phyloP scores from a whole-genome alignment of 1,140 invertebrate species.

The Zeugodacus cucurbitae region DNA sequence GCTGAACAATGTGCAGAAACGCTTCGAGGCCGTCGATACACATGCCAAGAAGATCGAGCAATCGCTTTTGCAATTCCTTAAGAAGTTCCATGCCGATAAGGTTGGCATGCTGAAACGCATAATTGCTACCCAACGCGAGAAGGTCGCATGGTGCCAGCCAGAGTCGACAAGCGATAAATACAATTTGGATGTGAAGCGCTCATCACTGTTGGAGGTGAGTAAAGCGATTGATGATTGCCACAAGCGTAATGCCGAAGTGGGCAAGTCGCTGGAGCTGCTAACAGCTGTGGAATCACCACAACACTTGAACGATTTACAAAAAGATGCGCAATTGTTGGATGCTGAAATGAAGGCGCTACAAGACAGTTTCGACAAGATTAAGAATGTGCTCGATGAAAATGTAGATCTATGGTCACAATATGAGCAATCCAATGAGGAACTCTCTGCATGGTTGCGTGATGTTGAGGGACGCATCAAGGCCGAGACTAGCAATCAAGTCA shows the following conservation, averaged over 20 bases:
- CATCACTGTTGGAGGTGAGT: slow-evolving; percentile 82
- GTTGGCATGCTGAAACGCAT: slow-evolving; percentile 82
- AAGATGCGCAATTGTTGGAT: slow-evolving; percentile 74
- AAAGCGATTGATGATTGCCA: slow-evolving; percentile 77
- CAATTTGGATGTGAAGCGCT: slow-evolving; percentile 91
- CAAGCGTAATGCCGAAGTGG: slow-evolving; percentile 73
- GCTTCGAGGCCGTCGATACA: slow-evolving; percentile 77
- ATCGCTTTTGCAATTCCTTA: slow-evolving; percentile 83
- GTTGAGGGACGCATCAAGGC: slow-evolving; percentile 82
- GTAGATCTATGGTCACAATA: slow-evolving; percentile 84
- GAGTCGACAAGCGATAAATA: slow-evolving; percentile 89
- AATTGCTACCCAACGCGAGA: slow-evolving; percentile 84
- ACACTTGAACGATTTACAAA: slow-evolving; percentile 72
- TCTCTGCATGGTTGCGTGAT: slow-evolving; percentile 87
- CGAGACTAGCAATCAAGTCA: slow-evolving; percentile 77
- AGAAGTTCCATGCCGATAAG: slow-evolving; percentile 89
- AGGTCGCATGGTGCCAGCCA: slow-evolving; percentile 90
- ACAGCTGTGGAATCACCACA: slow-evolving; percentile 76
- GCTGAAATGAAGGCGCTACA: slow-evolving; percentile 78
- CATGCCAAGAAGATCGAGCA: slow-evolving; percentile 85
- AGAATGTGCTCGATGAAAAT: slow-evolving; percentile 76
- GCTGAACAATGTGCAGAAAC: slow-evolving; percentile 79
- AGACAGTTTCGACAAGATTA: slow-evolving; percentile 75
- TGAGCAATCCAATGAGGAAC: slow-evolving; percentile 79
- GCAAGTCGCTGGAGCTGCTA: slow-evolving; percentile 75